Evolutionary conservation across 2,113 vertebrate species (phyloP).

Genomic region (Peromyscus californicus): DNA sequence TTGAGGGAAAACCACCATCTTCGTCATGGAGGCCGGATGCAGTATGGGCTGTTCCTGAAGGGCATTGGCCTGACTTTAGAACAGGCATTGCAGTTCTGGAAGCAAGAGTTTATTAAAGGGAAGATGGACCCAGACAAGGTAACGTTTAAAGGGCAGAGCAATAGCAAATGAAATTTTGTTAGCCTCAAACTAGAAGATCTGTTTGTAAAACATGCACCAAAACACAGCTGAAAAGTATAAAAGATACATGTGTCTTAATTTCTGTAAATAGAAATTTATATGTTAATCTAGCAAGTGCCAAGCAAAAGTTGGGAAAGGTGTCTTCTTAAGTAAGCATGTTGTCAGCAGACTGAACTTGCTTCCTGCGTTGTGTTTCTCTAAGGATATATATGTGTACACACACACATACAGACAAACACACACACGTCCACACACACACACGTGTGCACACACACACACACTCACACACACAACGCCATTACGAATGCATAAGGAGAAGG

Average conservation of each 20-base stretch:
- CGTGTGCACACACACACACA: neutral
- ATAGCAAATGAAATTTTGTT: neutral
- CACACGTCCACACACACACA: neutral
- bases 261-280: neutral
- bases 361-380: conserved; percentile 48
- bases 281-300: neutral
- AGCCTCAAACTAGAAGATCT: neutral
- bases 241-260: neutral
- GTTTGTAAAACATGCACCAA: neutral
- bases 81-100: conserved; percentile 98
- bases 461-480: neutral
- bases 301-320: neutral
- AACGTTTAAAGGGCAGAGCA: conserved; percentile 74
- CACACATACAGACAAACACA: neutral
- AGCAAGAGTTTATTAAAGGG: conserved; percentile 94
- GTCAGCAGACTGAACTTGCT: neutral
- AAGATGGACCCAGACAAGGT: conserved; percentile 99
- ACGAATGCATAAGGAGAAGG: conserved; percentile 39
- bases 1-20: conserved; percentile 96
- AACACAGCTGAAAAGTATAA: conserved; percentile 57
- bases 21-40: conserved; percentile 97
- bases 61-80: conserved; percentile 97
- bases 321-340: neutral
- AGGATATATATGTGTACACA: neutral
- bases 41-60: conserved; percentile 98